phyloP scores from a whole-genome alignment of 2,888 invertebrate genomes.

The Cyclophora punctaria region DNA sequence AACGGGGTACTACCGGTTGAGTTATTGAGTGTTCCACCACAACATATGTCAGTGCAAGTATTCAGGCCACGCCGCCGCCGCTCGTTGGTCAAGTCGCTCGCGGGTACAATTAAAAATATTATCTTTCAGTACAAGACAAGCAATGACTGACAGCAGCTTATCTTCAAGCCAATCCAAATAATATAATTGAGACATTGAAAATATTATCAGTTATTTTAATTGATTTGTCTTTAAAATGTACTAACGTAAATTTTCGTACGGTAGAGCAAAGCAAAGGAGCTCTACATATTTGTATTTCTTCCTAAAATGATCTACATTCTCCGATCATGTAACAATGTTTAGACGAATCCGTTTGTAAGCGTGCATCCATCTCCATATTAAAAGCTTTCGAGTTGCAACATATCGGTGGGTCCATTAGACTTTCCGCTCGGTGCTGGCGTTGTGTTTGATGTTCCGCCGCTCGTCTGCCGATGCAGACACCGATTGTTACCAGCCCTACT shows the following conservation, averaged over 20 bases:
- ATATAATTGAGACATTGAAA: no score
- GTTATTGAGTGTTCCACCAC: conserved; percentile 29
- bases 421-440: conserved; percentile 38
- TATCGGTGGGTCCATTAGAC: conserved; percentile 11
- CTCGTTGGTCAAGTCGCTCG: conserved; percentile 19
- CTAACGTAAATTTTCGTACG: no score
- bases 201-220: no score
- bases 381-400: background rate
- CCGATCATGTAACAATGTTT: no score
- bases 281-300: no score
- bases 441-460: conserved; percentile 37
- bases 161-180: no score
- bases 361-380: no score
- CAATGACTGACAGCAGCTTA: conserved; percentile 22
- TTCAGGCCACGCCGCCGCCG: conserved; percentile 38
- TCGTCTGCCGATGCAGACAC: conserved; percentile 35
- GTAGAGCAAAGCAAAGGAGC: no score
- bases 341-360: no score
- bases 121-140: conserved; percentile 24
- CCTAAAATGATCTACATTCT: no score
- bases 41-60: conserved; percentile 28
- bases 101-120: conserved; percentile 37
- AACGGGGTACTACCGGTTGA: conserved; percentile 27
- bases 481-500: conserved; percentile 40
- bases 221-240: no score